A percentile compares a stretch with the other conserved stretches of the same genome.
phyloP scores from a whole-genome alignment of 2,888 invertebrate species.

The Crocallis elinguaria region DNA sequence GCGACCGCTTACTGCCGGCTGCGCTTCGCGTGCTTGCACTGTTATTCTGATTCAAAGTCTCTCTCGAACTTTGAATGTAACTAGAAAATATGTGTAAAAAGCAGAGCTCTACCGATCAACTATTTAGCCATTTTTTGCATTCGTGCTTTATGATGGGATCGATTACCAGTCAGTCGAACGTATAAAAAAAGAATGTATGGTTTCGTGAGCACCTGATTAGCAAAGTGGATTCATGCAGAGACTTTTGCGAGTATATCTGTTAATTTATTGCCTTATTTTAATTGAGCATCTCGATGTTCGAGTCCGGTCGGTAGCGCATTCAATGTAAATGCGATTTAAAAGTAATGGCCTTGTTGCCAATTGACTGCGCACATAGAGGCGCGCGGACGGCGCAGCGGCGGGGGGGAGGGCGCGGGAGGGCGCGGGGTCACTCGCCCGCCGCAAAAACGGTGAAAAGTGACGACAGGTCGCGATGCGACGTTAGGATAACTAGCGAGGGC shows the following conservation, averaged over 20 bases:
- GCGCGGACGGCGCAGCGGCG: conserved; percentile 13
- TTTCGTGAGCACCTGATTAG: conserved; percentile 26
- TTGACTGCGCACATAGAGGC: conserved; percentile 45
- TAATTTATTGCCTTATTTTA: conserved; percentile 80
- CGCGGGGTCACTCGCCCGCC: conserved; percentile 38
- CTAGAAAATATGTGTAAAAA: no score
- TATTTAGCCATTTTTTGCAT: not conserved
- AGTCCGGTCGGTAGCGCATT: conserved; percentile 61
- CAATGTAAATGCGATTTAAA: conserved; percentile 77
- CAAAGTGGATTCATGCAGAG: conserved; percentile 34
- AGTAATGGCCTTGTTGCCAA: conserved; percentile 71
- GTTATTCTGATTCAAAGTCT: no score
- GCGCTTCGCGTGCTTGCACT: no score
- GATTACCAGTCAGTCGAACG: not conserved
- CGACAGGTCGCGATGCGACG: conserved; percentile 29
- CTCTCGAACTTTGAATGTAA: no score
- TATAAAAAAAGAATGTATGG: conserved; percentile 16
- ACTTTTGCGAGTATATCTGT: conserved; percentile 48
- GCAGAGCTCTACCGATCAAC: no score
- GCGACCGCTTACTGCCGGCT: no score
- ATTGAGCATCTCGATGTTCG: conserved; percentile 63
- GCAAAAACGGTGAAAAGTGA: conserved; percentile 30
- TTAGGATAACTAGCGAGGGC: conserved; percentile 40
- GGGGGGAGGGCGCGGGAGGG: conserved; percentile 5
- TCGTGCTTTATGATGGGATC: conserved; percentile 4